Conservation (phyloP, 2,888 invertebrate species). For the Crossocerus cetratus region DNA sequence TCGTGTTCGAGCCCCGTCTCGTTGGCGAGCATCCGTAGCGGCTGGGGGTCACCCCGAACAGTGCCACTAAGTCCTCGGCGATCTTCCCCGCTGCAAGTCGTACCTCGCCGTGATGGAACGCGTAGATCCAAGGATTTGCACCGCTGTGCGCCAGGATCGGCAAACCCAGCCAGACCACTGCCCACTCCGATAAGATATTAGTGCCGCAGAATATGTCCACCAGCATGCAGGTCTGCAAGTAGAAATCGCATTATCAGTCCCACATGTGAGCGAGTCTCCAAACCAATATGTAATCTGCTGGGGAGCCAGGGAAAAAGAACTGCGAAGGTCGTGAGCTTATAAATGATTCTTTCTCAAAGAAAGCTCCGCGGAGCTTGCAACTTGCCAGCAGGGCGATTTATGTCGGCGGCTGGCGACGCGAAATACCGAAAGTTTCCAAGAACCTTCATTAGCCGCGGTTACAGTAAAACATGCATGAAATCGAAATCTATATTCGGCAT, state of each 20-base stretch:
- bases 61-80: slow-evolving; percentile 78
- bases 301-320: no score
- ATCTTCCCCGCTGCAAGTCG: slow-evolving; percentile 80
- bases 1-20: slow-evolving; percentile 68
- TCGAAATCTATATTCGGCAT: slow-evolving; percentile 17
- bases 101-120: slow-evolving; percentile 82
- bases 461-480: neutral
- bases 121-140: slow-evolving; percentile 83
- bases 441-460: no score
- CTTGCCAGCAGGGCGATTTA: no score
- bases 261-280: no score
- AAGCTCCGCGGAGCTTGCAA: no score
- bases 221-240: slow-evolving; percentile 78
- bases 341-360: no score
- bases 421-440: no score
- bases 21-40: slow-evolving; percentile 71
- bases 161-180: slow-evolving; percentile 80
- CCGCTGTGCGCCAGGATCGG: slow-evolving; percentile 81
- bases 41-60: slow-evolving; percentile 72
- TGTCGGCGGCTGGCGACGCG: no score
- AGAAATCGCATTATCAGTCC: neutral
- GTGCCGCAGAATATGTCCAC: slow-evolving; percentile 79
- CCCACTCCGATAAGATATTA: slow-evolving; percentile 78
- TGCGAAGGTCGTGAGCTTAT: no score
- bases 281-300: no score